Evolutionary conservation across 2,797 vertebrate species (phyloP), one percentile per base, ranked within the genome.

Genomic region (Acropternis orthonyx): DNA sequence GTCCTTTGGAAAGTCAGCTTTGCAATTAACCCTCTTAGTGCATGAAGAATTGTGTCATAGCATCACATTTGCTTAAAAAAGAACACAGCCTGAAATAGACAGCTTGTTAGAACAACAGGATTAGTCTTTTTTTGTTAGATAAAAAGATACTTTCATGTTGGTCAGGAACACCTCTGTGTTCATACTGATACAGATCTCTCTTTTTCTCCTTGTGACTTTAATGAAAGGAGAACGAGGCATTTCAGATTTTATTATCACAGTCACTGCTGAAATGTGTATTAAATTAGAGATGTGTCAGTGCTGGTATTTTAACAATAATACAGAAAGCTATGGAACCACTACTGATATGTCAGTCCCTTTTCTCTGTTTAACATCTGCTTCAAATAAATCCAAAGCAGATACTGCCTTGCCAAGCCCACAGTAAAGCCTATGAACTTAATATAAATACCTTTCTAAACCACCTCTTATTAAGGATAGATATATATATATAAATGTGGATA

Each of bases 161-260:
- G 14, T 71, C 37, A 82, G 78, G 55, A 78, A 37, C 52, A 93
- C 43, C 67, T 92, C 59, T 92, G 34, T 65, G 62, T 62, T 96
- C 20, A 10, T 59, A 62, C 22, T 37, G 59, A 85, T 88, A 77
- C 32, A 73, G 41, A 56, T 75, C 36, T 91, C 34, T 56, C 55
- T 52, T 82, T 66, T 13, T 10, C 24, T 13, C 27, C 66, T 78
- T 72, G 51, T 84, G 66, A 76, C 58, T 90, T 81, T 69, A 94
- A 93, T 81, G 75, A 90, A 95, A 88, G 41, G 62, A 92, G 76
- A 92, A 96, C 0, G 8, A 89, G 54, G 32, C 59, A 77, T 94
- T 96, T 96, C 77, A 93, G 89, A 92, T 95, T 92, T 93, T 90
- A 96, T 95, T 89, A 82, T 36, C 68, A 72, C 3, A 19, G 73